Evolutionary conservation across 2,113 vertebrate species (phyloP).

Genomic region (Seriola quinqueradiata): DNA sequence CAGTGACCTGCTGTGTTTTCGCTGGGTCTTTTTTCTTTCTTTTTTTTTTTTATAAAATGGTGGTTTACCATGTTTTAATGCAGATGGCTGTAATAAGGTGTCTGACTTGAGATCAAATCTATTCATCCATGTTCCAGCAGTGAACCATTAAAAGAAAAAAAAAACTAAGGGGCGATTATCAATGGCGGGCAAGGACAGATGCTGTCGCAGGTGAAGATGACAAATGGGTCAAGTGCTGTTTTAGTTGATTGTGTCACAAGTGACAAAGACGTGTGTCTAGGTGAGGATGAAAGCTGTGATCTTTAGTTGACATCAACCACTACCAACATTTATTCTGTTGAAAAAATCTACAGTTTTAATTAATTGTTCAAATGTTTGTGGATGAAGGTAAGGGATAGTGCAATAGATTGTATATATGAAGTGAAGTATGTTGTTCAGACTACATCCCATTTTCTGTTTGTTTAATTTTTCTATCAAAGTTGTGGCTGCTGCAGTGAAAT

Average conservation of each 20-base stretch:
- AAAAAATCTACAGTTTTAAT: neutral
- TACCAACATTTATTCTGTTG: neutral
- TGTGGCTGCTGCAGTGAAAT: slow-evolving; percentile 62
- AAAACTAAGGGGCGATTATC: slow-evolving; percentile 44
- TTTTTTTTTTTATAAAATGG: neutral
- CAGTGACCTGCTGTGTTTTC: neutral
- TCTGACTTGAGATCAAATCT: slow-evolving; percentile 42
- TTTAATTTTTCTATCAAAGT: slow-evolving; percentile 67
- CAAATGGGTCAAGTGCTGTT: slow-evolving; percentile 57
- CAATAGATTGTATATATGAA: neutral
- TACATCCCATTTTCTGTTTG: slow-evolving; percentile 24
- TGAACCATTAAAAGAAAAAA: slow-evolving; percentile 14
- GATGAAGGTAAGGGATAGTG: neutral
- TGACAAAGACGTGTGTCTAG: slow-evolving; percentile 23
- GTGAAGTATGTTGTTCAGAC: neutral
- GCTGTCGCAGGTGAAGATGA: slow-evolving; percentile 53
- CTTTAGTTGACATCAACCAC: neutral
- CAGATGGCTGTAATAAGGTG: slow-evolving; percentile 35
- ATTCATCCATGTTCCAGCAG: slow-evolving; percentile 27
- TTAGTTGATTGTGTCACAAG: slow-evolving; percentile 52
- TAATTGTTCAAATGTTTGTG: neutral
- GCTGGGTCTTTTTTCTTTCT: too few relatives aligned
- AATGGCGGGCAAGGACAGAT: slow-evolving; percentile 46
- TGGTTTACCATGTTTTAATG: slow-evolving; percentile 6
- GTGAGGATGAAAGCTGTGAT: slow-evolving; percentile 24